These are phyloP conservation scores for Sinelater perroti DNA, from an alignment of 2,888 invertebrate species.

Conservation along the genomic window DNA sequence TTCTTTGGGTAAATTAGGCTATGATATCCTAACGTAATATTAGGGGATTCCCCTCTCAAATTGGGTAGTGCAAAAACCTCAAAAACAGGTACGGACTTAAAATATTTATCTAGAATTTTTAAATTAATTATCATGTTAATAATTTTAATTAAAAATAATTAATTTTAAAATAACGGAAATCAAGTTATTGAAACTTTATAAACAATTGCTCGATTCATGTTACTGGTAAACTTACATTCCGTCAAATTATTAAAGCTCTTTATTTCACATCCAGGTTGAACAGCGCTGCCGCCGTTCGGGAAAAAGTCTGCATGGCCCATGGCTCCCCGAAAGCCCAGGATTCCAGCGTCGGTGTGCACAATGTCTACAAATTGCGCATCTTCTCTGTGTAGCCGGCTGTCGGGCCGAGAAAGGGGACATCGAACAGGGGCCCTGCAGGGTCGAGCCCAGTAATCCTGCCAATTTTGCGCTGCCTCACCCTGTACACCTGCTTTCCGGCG, in stretches of 20 bases:
- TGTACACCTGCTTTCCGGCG: constrained; percentile 47
- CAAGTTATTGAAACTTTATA: too few species aligned
- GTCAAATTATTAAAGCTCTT: constrained; percentile 37
- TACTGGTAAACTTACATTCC: constrained; percentile 49
- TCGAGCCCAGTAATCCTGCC: constrained; percentile 63
- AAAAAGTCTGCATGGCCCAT: constrained; percentile 65
- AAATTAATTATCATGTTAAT: constrained; percentile 1
- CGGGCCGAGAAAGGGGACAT: constrained; percentile 51
- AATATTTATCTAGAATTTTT: not conserved
- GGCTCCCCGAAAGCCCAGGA: constrained; percentile 60
- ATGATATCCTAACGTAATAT: too few species aligned
- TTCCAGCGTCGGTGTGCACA: constrained; percentile 69
- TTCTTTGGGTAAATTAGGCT: too few species aligned
- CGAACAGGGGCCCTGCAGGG: constrained; percentile 65
- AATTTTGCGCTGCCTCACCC: constrained; percentile 47
- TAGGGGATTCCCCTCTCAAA: too few species aligned
- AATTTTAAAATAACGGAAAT: too few species aligned
- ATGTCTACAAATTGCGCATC: constrained; percentile 69
- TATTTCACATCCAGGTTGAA: constrained; percentile 64
- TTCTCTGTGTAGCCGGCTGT: constrained; percentile 63
- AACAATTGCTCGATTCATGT: too few species aligned
- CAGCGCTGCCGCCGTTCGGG: constrained; percentile 64
- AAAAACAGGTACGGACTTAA: too few species aligned
- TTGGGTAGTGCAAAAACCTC: too few species aligned
- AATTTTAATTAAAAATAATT: too few species aligned